Conservation (phyloP, 23 tunicate genomes). For the Halocynthia roretzi region DNA sequence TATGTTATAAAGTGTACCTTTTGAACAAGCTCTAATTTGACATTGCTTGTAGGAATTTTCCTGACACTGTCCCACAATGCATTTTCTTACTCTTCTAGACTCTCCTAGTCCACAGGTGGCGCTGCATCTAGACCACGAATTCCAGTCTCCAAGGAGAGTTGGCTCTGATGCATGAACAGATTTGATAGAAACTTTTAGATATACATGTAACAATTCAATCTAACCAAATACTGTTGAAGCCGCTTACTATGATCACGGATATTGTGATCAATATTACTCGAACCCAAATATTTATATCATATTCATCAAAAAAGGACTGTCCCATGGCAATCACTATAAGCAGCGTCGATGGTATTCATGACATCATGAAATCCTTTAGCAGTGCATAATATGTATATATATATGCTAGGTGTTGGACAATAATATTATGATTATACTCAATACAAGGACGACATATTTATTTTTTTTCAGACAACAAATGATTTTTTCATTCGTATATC, state of each 20-base stretch:
- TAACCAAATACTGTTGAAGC: background rate
- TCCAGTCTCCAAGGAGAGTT: conserved; percentile 1
- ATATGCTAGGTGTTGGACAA: no score
- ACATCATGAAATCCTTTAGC: no score
- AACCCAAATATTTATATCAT: background rate
- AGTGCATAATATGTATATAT: no score
- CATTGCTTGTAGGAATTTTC: background rate
- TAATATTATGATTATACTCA: background rate
- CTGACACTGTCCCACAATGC: background rate
- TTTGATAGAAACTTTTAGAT: background rate
- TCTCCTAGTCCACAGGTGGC: conserved; percentile 3
- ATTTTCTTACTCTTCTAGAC: background rate
- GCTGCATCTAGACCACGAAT: conserved; percentile 2
- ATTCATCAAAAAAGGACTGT: background rate
- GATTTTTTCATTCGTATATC: no score
- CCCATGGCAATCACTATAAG: background rate
- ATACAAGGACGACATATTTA: background rate
- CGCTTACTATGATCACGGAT: background rate
- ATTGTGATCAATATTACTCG: background rate
- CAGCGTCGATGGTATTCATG: no score
- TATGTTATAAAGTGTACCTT: no score
- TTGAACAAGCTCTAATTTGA: background rate
- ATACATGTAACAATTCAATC: background rate
- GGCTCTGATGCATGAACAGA: background rate
- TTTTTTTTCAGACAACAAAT: no score